Conservation (phyloP, 2,797 vertebrate species). For the Limosa lapponica region DNA sequence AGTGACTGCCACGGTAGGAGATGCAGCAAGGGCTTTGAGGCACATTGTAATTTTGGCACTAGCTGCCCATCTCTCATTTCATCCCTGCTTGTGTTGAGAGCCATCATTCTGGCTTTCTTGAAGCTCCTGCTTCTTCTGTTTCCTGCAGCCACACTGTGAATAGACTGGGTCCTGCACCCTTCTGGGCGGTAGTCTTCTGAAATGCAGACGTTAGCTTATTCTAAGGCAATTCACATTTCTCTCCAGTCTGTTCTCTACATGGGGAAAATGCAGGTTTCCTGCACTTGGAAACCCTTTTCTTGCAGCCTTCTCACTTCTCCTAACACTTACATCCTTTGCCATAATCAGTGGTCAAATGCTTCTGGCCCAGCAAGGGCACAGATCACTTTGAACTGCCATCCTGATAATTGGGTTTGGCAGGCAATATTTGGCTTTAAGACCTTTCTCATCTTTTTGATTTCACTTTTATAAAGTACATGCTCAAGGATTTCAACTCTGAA, state of each 20-base stretch:
- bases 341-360: background rate
- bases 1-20: background rate
- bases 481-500: conserved; percentile 1
- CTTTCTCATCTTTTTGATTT: conserved; percentile 10
- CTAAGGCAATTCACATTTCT: background rate
- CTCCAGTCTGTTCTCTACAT: background rate
- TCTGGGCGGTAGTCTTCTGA: background rate
- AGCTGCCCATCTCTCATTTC: background rate
- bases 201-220: background rate
- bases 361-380: background rate
- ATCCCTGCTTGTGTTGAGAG: rapidly evolving
- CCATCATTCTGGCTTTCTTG: background rate
- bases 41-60: background rate
- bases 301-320: background rate
- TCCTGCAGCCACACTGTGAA: background rate
- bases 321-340: background rate
- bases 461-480: background rate
- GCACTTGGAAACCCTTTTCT: background rate
- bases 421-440: conserved; percentile 15
- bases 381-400: background rate
- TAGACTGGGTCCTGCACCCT: rapidly evolving
- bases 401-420: background rate
- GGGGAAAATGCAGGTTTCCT: background rate
- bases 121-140: background rate
- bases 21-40: background rate